A percentile compares a stretch with the other conserved stretches of the same genome.
Evolutionary conservation across 2,113 vertebrate species (phyloP).

Genomic region (Rhinichthys klamathensis): DNA sequence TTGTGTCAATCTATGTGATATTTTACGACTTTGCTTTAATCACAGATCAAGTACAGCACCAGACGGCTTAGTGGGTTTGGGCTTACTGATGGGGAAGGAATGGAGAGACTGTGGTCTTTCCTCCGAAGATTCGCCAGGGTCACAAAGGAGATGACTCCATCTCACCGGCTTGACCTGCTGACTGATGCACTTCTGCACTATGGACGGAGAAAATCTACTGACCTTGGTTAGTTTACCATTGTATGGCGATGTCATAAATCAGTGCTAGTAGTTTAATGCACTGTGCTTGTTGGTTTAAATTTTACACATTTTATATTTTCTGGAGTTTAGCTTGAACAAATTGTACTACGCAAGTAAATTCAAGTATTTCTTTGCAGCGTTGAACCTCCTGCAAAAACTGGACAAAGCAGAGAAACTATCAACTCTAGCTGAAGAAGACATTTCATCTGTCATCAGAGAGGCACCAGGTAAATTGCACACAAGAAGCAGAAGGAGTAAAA

Average conservation of each 20-base stretch:
- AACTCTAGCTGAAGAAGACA: neutral
- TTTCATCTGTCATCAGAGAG: neutral
- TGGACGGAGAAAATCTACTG: too few species aligned
- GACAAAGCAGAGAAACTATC: conserved; percentile 3
- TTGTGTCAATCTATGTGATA: neutral
- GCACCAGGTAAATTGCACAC: neutral
- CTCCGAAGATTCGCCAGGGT: conserved; percentile 26
- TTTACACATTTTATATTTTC: too few species aligned
- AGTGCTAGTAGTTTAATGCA: too few species aligned
- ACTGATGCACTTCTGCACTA: too few species aligned
- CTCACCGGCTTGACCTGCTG: too few species aligned
- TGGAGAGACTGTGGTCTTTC: conserved; percentile 39
- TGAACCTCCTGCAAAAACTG: neutral
- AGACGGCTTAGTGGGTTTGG: conserved; percentile 20
- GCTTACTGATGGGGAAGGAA: conserved; percentile 40
- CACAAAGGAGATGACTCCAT: conserved; percentile 42
- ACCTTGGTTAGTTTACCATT: neutral
- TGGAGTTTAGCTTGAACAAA: too few species aligned
- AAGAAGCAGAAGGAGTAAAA: neutral
- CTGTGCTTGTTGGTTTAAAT: too few species aligned
- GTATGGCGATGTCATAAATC: too few species aligned
- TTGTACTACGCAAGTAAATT: neutral
- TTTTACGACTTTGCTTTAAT: conserved; percentile 9
- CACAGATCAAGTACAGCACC: conserved; percentile 32
- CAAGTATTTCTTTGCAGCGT: neutral